These are phyloP conservation scores for Hypomecis punctinalis DNA, from an alignment of 2,888 invertebrate genomes.

Conservation along the genomic window DNA sequence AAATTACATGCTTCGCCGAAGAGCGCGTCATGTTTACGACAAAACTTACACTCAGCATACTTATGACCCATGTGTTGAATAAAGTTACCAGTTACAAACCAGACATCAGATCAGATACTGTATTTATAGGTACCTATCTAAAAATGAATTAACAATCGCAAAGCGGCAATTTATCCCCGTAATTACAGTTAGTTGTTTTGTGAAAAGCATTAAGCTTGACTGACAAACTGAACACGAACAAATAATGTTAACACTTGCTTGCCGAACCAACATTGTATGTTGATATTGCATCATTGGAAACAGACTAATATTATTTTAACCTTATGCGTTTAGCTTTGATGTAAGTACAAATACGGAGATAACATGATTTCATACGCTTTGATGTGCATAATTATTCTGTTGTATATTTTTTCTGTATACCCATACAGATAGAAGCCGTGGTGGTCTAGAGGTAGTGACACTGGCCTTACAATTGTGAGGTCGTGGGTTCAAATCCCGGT, in stretches of 20 bases:
- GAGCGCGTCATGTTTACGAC: too few relatives aligned
- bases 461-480: too few relatives aligned
- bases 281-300: constrained; percentile 52
- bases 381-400: constrained; percentile 4
- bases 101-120: too few relatives aligned
- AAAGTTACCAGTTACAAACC: too few relatives aligned
- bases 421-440: too few relatives aligned
- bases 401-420: background rate
- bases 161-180: constrained; percentile 46
- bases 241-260: constrained; percentile 62
- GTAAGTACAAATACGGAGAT: constrained; percentile 13
- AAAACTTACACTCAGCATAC: too few relatives aligned
- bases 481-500: too few relatives aligned
- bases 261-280: constrained; percentile 62
- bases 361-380: constrained; percentile 8
- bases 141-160: constrained; percentile 36
- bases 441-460: too few relatives aligned
- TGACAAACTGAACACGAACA: constrained; percentile 58
- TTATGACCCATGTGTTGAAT: too few relatives aligned
- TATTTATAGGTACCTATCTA: constrained; percentile 1
- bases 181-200: constrained; percentile 60
- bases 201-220: constrained; percentile 55
- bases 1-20: too few relatives aligned
- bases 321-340: constrained; percentile 34
- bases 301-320: constrained; percentile 58